Conservation (phyloP, 2,113 vertebrate species). For the Thunnus maccoyii region DNA sequence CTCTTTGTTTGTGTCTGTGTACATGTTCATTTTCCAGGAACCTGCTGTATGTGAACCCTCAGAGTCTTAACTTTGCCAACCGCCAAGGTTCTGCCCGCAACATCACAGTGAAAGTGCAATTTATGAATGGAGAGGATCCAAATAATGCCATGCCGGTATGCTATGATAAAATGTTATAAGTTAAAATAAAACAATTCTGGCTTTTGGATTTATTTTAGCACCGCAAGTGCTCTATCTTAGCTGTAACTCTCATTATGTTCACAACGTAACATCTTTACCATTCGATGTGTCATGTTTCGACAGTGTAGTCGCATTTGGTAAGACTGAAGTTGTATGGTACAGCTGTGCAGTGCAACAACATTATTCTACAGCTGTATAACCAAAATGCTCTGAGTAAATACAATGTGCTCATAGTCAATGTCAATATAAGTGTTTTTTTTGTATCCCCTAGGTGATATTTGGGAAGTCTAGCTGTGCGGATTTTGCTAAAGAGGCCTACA, state of each 20-base stretch:
- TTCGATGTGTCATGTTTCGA: neutral
- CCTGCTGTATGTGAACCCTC: slow-evolving; percentile 95
- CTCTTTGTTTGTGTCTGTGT: slow-evolving; percentile 7
- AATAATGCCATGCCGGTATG: slow-evolving; percentile 97
- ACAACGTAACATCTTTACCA: neutral
- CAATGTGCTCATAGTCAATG: neutral
- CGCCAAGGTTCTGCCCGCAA: slow-evolving; percentile 98
- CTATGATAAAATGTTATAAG: neutral
- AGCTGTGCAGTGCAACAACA: neutral
- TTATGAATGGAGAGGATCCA: slow-evolving; percentile 97
- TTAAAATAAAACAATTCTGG: neutral
- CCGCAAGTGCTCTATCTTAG: neutral
- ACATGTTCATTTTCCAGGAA: slow-evolving; percentile 86
- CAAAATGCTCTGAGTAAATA: neutral
- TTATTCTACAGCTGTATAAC: neutral
- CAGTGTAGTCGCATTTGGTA: no score
- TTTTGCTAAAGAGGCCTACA: slow-evolving; percentile 97
- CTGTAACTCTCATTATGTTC: neutral
- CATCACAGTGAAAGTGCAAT: slow-evolving; percentile 99
- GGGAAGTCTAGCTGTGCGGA: slow-evolving; percentile 99
- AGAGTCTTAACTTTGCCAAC: slow-evolving; percentile 99
- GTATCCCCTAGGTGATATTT: slow-evolving; percentile 93
- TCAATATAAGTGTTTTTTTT: neutral
- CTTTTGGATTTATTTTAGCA: neutral
- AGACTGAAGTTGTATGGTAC: no score